Conservation (phyloP, 2,888 invertebrate species). For the Tyria jacobaeae region DNA sequence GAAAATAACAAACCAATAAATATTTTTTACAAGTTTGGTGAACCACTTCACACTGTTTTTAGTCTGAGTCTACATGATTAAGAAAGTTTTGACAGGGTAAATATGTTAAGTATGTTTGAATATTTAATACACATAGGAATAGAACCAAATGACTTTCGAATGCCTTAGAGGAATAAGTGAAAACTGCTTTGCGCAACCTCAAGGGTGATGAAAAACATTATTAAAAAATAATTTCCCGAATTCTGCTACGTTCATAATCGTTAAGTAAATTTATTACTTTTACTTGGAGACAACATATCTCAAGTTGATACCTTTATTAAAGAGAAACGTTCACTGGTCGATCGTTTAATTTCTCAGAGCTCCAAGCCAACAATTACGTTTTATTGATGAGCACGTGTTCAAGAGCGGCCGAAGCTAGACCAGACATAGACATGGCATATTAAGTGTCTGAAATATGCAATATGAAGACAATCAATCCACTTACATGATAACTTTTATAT, state of each 20-base stretch:
- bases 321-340: constrained; percentile 21
- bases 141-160: constrained; percentile 22
- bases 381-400: constrained; percentile 39
- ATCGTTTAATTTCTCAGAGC: constrained; percentile 50
- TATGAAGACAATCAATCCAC: not conserved
- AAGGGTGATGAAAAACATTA: constrained; percentile 22
- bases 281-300: not conserved
- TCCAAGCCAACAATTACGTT: constrained; percentile 49
- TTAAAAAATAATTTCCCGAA: not conserved
- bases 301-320: constrained; percentile 12
- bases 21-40: not conserved
- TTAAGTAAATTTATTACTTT: not conserved
- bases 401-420: constrained; percentile 21
- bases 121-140: constrained; percentile 21
- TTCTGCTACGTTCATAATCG: constrained; percentile 8
- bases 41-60: constrained; percentile 5
- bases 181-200: constrained; percentile 45
- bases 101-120: not conserved
- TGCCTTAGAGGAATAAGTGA: constrained; percentile 38
- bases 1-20: not conserved
- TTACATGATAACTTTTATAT: not conserved
- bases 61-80: not conserved
- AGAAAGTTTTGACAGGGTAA: constrained; percentile 2
- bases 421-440: not conserved
- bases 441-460: not conserved